Evolutionary conservation across 2,797 vertebrate genomes (phyloP).

Genomic region (Galagoides demidoff): DNA sequence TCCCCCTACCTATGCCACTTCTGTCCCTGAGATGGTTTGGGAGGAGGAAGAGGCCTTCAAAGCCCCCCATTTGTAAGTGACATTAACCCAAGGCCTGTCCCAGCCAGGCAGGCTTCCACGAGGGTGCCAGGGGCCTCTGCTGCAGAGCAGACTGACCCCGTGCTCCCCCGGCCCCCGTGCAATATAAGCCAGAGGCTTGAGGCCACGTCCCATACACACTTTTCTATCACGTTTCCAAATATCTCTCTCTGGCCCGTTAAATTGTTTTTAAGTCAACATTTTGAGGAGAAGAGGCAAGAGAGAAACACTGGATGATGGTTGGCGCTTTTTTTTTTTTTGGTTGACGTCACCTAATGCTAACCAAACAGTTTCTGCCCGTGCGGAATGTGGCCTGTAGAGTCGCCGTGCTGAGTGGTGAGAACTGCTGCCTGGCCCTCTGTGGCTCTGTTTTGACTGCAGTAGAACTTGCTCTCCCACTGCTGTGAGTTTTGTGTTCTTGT

Average conservation of each 20-base stretch:
- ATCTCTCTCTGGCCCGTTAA: conserved; percentile 31
- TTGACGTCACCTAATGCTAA: conserved; percentile 49
- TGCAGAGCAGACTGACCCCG: background rate
- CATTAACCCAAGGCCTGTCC: background rate
- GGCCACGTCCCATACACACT: conserved; percentile 73
- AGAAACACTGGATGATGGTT: conserved; percentile 30
- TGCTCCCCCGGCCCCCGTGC: too few species aligned
- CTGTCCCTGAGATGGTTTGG: background rate
- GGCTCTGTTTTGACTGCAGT: conserved; percentile 71
- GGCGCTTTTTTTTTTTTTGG: conserved; percentile 34
- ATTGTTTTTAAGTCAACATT: conserved; percentile 70
- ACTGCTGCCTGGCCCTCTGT: conserved; percentile 39
- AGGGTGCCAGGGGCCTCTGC: background rate
- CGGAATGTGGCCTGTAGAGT: conserved; percentile 54
- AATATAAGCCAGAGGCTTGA: conserved; percentile 22
- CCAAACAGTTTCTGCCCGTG: conserved; percentile 51
- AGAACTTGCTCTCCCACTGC: conserved; percentile 77
- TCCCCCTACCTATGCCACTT: background rate
- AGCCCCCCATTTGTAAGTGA: conserved; percentile 24
- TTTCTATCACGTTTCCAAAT: conserved; percentile 75
- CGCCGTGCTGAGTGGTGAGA: conserved; percentile 52
- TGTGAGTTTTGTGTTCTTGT: conserved; percentile 57
- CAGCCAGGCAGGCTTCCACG: background rate
- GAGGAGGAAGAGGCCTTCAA: background rate
- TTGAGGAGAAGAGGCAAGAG: conserved; percentile 61